These are phyloP conservation scores for Leptinotarsa juncta DNA, from an alignment of 2,888 invertebrate genomes.

Conservation along the genomic window DNA sequence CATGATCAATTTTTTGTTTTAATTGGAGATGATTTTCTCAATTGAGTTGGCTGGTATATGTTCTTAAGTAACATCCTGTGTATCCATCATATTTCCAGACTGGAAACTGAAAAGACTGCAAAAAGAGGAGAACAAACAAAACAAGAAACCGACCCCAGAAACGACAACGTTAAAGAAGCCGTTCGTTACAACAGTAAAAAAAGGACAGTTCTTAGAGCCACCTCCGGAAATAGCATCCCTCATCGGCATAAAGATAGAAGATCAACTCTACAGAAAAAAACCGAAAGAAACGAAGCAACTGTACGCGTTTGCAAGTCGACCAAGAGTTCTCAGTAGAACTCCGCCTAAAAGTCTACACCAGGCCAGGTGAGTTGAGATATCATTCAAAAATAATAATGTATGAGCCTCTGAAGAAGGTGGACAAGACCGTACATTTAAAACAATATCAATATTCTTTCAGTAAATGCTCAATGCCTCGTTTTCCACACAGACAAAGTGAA, in stretches of 20 bases:
- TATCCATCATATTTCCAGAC: conserved; percentile 61
- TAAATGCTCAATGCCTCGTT: too few relatives aligned
- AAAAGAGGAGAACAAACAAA: conserved; percentile 67
- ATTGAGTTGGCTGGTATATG: not conserved
- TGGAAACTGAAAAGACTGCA: conserved; percentile 78
- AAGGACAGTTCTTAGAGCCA: conserved; percentile 82
- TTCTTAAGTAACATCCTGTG: not conserved
- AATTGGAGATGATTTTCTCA: too few relatives aligned
- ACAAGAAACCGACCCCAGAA: conserved; percentile 49
- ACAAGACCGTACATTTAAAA: too few relatives aligned
- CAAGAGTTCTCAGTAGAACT: conserved; percentile 67
- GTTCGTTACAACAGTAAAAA: conserved; percentile 85
- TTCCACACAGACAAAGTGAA: too few relatives aligned
- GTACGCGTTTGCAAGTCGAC: conserved; percentile 77
- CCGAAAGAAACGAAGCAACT: conserved; percentile 64
- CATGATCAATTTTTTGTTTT: too few relatives aligned
- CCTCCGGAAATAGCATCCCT: conserved; percentile 77
- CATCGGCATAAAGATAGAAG: conserved; percentile 68
- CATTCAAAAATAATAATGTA: not conserved
- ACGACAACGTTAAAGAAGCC: conserved; percentile 64
- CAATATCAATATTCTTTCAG: too few relatives aligned
- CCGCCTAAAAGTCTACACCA: conserved; percentile 58
- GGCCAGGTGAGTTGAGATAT: conserved; percentile 44
- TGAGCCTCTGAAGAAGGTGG: too few relatives aligned
- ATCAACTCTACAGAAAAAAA: conserved; percentile 51